These are phyloP conservation scores for Hippocampus zosterae DNA, from an alignment of 2,113 vertebrate genomes.

Conservation along the genomic window DNA sequence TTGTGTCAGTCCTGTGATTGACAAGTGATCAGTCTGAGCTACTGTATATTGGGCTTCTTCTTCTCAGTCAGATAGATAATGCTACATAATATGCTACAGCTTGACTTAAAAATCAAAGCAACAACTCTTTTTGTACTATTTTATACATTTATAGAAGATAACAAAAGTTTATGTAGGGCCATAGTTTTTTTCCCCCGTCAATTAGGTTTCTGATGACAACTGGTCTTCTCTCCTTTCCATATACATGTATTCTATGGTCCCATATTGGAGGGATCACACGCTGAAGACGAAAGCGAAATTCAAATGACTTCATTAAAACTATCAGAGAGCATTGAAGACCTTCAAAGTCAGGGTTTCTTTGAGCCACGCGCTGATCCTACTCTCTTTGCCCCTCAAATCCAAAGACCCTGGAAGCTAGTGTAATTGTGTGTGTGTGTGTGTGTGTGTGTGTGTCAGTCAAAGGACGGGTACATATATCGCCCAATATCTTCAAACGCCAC, in stretches of 20 bases:
- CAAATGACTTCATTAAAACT: constrained; percentile 67
- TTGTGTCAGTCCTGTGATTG: background rate
- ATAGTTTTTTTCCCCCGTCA: constrained; percentile 24
- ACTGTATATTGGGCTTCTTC: too few relatives aligned
- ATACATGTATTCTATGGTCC: constrained; percentile 20
- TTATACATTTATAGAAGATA: background rate
- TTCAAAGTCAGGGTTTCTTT: constrained; percentile 30
- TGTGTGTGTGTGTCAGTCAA: constrained; percentile 6
- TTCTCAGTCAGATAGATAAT: too few relatives aligned
- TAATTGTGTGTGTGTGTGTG: constrained; percentile 11
- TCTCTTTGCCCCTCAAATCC: constrained; percentile 23
- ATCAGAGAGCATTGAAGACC: constrained; percentile 32
- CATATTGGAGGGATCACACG: constrained; percentile 24
- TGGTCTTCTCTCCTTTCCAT: constrained; percentile 13
- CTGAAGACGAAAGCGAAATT: constrained; percentile 47
- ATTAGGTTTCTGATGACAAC: constrained; percentile 21
- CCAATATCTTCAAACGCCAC: constrained; percentile 56
- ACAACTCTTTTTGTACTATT: background rate
- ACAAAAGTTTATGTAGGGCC: background rate
- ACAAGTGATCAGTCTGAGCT: too few relatives aligned
- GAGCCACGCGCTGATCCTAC: constrained; percentile 10
- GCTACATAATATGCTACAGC: too few relatives aligned
- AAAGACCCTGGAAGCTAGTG: constrained; percentile 30
- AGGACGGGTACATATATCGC: constrained; percentile 21
- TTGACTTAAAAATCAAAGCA: background rate